Percentiles rank a stretch among this genome's conserved stretches.
These are phyloP conservation scores for Montifringilla adamsi DNA, from an alignment of 2,113 vertebrate species.

Conservation along the genomic window DNA sequence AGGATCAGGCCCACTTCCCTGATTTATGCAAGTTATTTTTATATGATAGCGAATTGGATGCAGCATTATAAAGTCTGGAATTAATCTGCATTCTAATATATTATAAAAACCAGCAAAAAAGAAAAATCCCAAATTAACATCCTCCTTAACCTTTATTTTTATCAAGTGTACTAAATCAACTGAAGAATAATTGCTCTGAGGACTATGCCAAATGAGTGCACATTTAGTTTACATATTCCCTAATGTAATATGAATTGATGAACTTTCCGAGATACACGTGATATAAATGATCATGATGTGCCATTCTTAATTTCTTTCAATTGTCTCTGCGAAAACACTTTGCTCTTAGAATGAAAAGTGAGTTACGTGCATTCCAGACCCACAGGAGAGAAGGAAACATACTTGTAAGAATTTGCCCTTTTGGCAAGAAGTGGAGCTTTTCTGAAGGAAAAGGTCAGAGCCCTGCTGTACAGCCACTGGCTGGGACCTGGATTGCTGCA, in stretches of 20 bases:
- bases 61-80: slow-evolving; percentile 57
- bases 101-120: slow-evolving; percentile 37
- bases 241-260: slow-evolving; percentile 75
- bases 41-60: slow-evolving; percentile 37
- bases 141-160: slow-evolving; percentile 74
- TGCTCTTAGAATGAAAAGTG: slow-evolving; percentile 21
- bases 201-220: slow-evolving; percentile 67
- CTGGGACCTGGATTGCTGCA: neutral
- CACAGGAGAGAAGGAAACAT: neutral
- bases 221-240: slow-evolving; percentile 74
- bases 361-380: neutral
- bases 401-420: slow-evolving; percentile 42
- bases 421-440: slow-evolving; percentile 25
- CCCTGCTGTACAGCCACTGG: neutral
- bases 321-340: slow-evolving; percentile 62
- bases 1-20: neutral
- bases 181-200: slow-evolving; percentile 75
- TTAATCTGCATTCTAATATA: slow-evolving; percentile 66
- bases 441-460: neutral
- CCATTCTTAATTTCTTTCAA: slow-evolving; percentile 74
- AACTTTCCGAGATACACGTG: slow-evolving; percentile 66
- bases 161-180: slow-evolving; percentile 74
- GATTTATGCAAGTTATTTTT: slow-evolving; percentile 64
- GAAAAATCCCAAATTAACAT: slow-evolving; percentile 53
- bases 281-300: slow-evolving; percentile 68